Conservation (phyloP, 2,888 invertebrate genomes). For the Eudemis profundana region DNA sequence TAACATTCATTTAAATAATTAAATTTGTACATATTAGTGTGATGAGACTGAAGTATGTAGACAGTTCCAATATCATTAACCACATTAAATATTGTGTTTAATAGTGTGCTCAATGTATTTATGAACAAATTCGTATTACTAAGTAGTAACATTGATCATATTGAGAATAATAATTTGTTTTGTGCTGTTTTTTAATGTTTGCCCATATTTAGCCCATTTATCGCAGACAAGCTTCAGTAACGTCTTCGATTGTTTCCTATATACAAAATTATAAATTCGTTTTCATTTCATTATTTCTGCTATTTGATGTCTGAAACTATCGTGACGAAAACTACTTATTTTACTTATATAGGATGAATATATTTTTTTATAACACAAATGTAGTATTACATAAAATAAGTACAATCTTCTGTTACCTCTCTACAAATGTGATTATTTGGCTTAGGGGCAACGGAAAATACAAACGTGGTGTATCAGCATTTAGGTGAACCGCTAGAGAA, state of each 20-base stretch:
- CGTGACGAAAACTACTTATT: slow-evolving; percentile 10
- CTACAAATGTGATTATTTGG: slow-evolving; percentile 65
- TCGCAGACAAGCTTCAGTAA: slow-evolving; percentile 59
- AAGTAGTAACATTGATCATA: slow-evolving; percentile 18
- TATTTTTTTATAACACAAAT: slow-evolving; percentile 59
- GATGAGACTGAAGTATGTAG: slow-evolving; percentile 83
- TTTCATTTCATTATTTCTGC: not conserved
- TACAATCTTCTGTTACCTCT: slow-evolving; percentile 84
- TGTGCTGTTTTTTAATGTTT: not conserved
- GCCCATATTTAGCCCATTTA: slow-evolving; percentile 22
- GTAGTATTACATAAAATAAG: slow-evolving; percentile 77
- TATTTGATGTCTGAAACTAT: slow-evolving; percentile 14
- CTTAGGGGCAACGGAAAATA: slow-evolving; percentile 83
- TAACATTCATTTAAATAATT: slow-evolving; percentile 76
- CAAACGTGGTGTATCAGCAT: slow-evolving; percentile 70
- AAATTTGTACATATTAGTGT: slow-evolving; percentile 84
- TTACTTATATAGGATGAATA: slow-evolving; percentile 53
- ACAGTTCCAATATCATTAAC: slow-evolving; percentile 75
- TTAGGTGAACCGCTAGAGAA: slow-evolving; percentile 81
- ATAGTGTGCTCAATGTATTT: slow-evolving; percentile 70
- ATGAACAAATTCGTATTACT: slow-evolving; percentile 37
- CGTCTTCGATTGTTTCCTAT: slow-evolving; percentile 58
- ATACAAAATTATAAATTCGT: slow-evolving; percentile 47
- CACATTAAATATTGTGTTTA: slow-evolving; percentile 55
- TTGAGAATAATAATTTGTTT: slow-evolving; percentile 7